Percentiles rank a stretch among this genome's conserved stretches.
phyloP scores from a whole-genome alignment of 1,140 invertebrate genomes.

The Drosophila cardini region DNA sequence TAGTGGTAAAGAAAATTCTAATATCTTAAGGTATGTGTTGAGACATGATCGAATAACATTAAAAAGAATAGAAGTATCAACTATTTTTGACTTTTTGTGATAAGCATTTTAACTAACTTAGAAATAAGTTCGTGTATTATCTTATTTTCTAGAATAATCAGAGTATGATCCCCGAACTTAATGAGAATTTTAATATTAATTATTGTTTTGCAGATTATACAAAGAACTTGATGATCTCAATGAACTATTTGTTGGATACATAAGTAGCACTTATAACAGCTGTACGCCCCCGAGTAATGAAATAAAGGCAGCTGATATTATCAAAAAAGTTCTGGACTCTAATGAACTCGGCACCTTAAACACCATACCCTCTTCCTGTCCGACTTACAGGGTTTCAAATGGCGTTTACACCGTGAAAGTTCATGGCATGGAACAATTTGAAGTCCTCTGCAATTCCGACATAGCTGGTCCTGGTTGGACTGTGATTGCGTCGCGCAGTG shows the following conservation, averaged over 20 bases:
- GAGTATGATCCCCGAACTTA: no score
- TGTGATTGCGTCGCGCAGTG: not conserved
- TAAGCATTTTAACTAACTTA: no score
- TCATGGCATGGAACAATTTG: not conserved
- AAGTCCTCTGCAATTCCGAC: constrained; percentile 3
- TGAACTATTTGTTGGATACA: not conserved
- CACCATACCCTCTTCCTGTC: not conserved
- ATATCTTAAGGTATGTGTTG: not conserved
- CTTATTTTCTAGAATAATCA: no score
- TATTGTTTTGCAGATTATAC: not conserved
- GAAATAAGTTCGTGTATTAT: no score
- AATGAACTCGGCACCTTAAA: not conserved
- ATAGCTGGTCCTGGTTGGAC: constrained; percentile 17
- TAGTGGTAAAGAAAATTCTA: not conserved
- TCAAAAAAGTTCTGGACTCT: not conserved
- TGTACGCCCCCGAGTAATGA: not conserved
- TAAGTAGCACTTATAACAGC: not conserved
- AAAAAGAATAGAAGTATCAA: no score
- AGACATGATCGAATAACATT: not conserved
- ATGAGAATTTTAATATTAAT: not conserved
- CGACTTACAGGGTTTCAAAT: not conserved
- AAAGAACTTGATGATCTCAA: not conserved
- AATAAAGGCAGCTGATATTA: not conserved
- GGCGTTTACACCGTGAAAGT: constrained; percentile 10
- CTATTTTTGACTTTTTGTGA: no score